A percentile compares a stretch with the other conserved stretches of the same genome.
These are phyloP conservation scores for Procavia capensis DNA, from an alignment of 2,113 vertebrate species.

Conservation along the genomic window DNA sequence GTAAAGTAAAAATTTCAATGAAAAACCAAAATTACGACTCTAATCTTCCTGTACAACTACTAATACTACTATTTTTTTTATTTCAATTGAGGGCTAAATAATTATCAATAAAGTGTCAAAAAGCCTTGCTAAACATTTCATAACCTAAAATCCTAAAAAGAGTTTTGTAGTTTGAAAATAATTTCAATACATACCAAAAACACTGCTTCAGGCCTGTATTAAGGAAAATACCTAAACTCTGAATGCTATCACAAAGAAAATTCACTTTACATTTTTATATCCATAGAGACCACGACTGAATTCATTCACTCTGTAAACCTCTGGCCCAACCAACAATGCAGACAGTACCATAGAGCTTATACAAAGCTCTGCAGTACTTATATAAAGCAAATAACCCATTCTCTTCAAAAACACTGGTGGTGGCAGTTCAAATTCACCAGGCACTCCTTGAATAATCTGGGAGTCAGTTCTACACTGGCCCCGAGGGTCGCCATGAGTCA, in stretches of 20 bases:
- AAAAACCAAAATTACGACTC: constrained; percentile 8
- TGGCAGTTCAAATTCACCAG: no score
- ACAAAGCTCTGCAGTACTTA: no score
- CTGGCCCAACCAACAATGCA: rapidly evolving
- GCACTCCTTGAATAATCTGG: no score
- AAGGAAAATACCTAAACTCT: constrained; percentile 16
- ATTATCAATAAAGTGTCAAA: neutral
- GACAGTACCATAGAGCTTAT: neutral
- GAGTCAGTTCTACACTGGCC: no score
- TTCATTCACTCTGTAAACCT: neutral
- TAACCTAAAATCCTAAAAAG: neutral
- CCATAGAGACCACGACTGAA: neutral
- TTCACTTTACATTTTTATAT: neutral
- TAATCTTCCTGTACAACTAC: neutral
- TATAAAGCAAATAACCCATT: neutral
- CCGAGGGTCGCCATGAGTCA: no score
- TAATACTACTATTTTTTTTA: constrained; percentile 31
- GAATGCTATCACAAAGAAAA: neutral
- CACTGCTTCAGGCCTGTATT: neutral
- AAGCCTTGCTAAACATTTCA: constrained; percentile 27
- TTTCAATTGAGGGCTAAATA: neutral
- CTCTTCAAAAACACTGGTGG: neutral
- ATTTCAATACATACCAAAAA: constrained; percentile 5
- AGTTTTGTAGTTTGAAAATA: constrained; percentile 8
- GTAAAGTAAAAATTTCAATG: neutral